Evolutionary conservation across 2,888 invertebrate species (phyloP).

Genomic region (Drosophila vallismaia): DNA sequence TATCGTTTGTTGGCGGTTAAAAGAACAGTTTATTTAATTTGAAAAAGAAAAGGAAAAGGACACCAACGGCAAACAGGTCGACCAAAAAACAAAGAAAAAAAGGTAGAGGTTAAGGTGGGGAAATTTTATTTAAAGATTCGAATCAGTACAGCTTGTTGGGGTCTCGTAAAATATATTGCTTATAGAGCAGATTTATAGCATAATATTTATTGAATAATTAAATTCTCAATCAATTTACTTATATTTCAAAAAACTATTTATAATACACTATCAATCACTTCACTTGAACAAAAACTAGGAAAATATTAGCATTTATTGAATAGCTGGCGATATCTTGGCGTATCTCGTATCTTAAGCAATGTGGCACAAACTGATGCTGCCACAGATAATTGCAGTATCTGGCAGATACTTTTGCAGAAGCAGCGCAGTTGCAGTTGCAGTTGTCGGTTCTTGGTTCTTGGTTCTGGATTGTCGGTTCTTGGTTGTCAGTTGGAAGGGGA

Average conservation of each 20-base stretch:
- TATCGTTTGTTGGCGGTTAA: slow-evolving; percentile 32
- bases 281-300: slow-evolving; percentile 4
- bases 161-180: no score
- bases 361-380: slow-evolving; percentile 22
- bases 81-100: slow-evolving; percentile 8
- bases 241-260: not conserved
- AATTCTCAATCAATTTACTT: no score
- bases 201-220: not conserved
- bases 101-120: slow-evolving; percentile 19
- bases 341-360: slow-evolving; percentile 33
- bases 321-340: not conserved
- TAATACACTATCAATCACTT: slow-evolving; percentile 4
- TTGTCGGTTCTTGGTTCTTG: not conserved
- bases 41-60: slow-evolving; percentile 16
- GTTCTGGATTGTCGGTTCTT: not conserved
- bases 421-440: slow-evolving; percentile 28
- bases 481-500: not conserved
- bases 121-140: slow-evolving; percentile 35
- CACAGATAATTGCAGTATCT: slow-evolving; percentile 20
- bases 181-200: no score
- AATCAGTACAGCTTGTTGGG: not conserved
- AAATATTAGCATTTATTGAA: not conserved
- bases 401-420: slow-evolving; percentile 18
- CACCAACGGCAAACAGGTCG: slow-evolving; percentile 6
- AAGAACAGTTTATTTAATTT: slow-evolving; percentile 52